phyloP scores from a whole-genome alignment of 2,113 vertebrate species.

The Cyanocitta stelleri region DNA sequence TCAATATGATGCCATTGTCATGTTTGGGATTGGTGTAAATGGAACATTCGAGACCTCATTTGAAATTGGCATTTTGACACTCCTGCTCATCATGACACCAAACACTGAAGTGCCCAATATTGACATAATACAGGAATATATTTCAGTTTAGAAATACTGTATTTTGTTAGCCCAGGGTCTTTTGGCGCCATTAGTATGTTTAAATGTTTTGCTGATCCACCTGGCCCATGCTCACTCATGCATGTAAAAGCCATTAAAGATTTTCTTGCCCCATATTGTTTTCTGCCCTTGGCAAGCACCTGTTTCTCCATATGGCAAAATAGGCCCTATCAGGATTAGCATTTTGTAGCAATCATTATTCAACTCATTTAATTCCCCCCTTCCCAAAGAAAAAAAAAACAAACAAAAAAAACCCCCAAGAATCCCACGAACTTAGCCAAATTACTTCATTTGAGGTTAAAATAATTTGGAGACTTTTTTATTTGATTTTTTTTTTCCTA shows the following conservation, averaged over 20 bases:
- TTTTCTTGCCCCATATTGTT: not conserved
- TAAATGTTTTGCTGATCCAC: not conserved
- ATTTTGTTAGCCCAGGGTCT: not conserved
- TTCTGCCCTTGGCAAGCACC: conserved; percentile 31
- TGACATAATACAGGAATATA: not conserved
- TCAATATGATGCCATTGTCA: accelerated
- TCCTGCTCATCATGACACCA: not conserved
- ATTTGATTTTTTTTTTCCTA: not conserved
- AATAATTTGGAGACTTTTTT: not conserved
- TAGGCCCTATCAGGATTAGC: not conserved
- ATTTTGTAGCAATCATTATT: not conserved
- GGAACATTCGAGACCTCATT: accelerated
- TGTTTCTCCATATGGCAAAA: conserved; percentile 10
- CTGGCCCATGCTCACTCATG: not conserved
- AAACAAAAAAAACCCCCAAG: not conserved
- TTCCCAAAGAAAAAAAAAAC: not conserved
- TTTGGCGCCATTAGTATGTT: not conserved
- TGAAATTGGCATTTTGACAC: not conserved
- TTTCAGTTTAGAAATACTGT: not conserved
- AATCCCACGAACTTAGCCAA: not conserved
- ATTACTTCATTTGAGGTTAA: not conserved
- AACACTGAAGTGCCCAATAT: not conserved
- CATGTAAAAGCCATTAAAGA: not conserved
- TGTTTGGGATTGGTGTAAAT: not conserved
- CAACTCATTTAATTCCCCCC: not conserved